Conservation (phyloP, 2,888 invertebrate genomes). For the Eupsilia transversa region DNA sequence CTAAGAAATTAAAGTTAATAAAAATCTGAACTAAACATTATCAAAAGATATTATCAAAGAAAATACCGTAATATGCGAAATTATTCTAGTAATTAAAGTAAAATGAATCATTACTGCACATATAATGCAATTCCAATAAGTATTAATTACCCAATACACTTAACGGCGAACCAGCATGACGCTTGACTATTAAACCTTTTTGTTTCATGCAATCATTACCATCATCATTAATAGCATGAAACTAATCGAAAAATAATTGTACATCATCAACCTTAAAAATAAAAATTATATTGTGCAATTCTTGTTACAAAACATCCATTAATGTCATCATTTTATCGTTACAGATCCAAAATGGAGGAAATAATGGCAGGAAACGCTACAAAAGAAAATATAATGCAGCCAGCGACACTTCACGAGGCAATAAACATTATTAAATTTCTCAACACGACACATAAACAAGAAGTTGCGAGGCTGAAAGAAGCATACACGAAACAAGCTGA, state of each 20-base stretch:
- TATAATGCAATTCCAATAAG: constrained; percentile 17
- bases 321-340: constrained; percentile 70
- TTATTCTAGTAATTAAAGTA: neutral
- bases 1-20: neutral
- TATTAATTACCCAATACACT: constrained; percentile 6
- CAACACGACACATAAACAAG: constrained; percentile 86
- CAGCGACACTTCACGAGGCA: constrained; percentile 86
- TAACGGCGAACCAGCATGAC: constrained; percentile 13
- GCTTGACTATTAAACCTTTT: constrained; percentile 21
- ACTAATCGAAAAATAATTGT: constrained; percentile 48
- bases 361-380: constrained; percentile 75
- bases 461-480: constrained; percentile 83
- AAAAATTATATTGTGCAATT: constrained; percentile 28
- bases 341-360: constrained; percentile 74
- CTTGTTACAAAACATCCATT: constrained; percentile 28
- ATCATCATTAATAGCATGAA: constrained; percentile 24
- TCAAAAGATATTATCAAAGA: neutral
- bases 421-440: constrained; percentile 87
- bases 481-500: constrained; percentile 82
- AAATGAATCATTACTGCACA: constrained; percentile 13
- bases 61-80: neutral
- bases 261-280: neutral
- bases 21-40: too few relatives aligned
- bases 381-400: constrained; percentile 82
- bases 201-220: constrained; percentile 21